phyloP scores from a whole-genome alignment of 2,888 invertebrate species.

The Minunthozetes semirufus region DNA sequence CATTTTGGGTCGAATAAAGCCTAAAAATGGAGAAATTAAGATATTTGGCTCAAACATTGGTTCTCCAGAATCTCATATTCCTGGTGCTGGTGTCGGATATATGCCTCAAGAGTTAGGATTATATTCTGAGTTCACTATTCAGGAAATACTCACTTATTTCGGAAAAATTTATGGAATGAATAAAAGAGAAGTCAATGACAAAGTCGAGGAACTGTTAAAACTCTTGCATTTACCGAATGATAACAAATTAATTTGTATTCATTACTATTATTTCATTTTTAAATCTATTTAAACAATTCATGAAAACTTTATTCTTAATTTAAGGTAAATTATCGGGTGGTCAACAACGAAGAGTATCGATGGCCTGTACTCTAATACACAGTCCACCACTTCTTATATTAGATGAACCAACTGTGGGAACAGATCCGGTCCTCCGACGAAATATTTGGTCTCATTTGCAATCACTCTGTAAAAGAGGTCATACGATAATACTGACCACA shows the following conservation, averaged over 20 bases:
- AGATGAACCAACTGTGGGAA: conserved; percentile 79
- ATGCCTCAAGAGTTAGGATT: conserved; percentile 66
- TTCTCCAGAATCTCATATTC: conserved; percentile 78
- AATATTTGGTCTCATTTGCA: conserved; percentile 38
- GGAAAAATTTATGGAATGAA: conserved; percentile 92
- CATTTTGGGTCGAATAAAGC: conserved; percentile 75
- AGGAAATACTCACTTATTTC: conserved; percentile 91
- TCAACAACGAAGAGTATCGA: background rate
- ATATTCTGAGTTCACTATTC: conserved; percentile 66
- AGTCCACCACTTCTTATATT: background rate
- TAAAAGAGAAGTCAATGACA: conserved; percentile 67
- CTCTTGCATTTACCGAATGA: conserved; percentile 84
- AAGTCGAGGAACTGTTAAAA: conserved; percentile 75
- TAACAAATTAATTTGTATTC: conserved; percentile 49
- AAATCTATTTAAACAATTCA: background rate
- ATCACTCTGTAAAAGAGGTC: background rate
- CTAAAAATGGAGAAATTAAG: conserved; percentile 79
- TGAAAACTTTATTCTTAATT: background rate
- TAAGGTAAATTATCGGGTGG: background rate
- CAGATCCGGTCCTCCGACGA: conserved; percentile 68
- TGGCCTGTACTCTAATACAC: conserved; percentile 9
- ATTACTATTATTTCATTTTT: background rate
- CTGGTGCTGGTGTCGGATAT: conserved; percentile 89
- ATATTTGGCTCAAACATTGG: conserved; percentile 84
- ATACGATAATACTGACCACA: conserved; percentile 61